Evolutionary conservation across 2,797 vertebrate species (phyloP).

Genomic region (Diglossa cyanea): DNA sequence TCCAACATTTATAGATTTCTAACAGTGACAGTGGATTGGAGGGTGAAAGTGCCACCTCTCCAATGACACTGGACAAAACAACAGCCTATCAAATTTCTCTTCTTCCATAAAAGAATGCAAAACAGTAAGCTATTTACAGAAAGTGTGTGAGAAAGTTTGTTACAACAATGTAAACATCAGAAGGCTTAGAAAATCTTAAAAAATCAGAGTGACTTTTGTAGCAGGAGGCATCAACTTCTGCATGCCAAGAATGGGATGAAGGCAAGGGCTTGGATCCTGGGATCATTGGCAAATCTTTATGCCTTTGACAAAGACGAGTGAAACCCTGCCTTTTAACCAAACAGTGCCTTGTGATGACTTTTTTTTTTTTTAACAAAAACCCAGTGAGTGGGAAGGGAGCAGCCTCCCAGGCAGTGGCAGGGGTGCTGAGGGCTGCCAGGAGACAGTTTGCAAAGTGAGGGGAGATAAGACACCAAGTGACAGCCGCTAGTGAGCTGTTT

Average conservation of each 20-base stretch:
- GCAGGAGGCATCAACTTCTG: background rate
- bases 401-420: background rate
- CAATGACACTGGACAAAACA: no score
- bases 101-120: no score
- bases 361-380: background rate
- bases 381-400: background rate
- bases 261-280: background rate
- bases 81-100: no score
- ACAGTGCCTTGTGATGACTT: background rate
- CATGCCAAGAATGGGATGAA: background rate
- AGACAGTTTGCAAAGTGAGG: background rate
- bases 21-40: no score
- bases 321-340: background rate
- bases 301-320: background rate
- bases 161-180: no score
- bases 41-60: no score
- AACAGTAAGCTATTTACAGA: no score
- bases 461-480: slow-evolving; percentile 1
- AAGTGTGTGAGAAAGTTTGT: no score
- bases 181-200: no score
- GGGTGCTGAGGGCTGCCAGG: background rate
- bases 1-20: no score
- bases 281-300: background rate
- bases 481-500: slow-evolving; percentile 19
- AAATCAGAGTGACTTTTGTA: background rate